Base-by-base conservation (phyloP, 2,797 vertebrate species). In the Australoheros facetus region DNA sequence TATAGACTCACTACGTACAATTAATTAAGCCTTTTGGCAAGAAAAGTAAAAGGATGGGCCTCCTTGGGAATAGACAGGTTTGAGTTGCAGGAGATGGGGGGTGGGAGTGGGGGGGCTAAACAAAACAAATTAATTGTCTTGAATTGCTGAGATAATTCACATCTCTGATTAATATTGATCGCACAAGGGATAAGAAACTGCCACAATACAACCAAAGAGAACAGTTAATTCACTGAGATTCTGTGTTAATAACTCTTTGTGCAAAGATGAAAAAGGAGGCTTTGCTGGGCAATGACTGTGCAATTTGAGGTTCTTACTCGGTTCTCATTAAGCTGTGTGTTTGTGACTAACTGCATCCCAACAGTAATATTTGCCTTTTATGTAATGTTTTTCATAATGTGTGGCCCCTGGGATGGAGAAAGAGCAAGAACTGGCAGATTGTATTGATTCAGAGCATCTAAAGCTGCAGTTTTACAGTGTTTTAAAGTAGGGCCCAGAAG, bases 361-460 rank as follows among this genome's bases (percentile, higher is more conserved):
- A 76, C 71, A 87, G 91, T 92, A 85, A 86, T 92, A 87, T 94
- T 94, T 90, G 90, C 73, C 80, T 93, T 94, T 93, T 88, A 92
- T 93, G 87, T 92, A 88, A 93, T 93, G 85, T 90, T 92, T 94
- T 93, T 93, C 85, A 93, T 94, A 93, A 94, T 90, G 89, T 88
- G 90, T 84, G 74, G 83, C 87, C 90, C 88, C 82, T 71, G 76
- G 91, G 90, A 91, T 70, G 78, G 80, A 90, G 60, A 84, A 76
- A 73, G 81, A 89, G 83, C 88, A 88, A 78, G 85, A 92, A 87
- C 85, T 88, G 78, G 79, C 88, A 91, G 86, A 92, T 90, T 82
- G 84, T 94, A 95, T 95, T 93, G 95, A 96, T 95, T 94, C 86
- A 87, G 89, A 89, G 81, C 88, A 88, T 94, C 91, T 89, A 86